Percentiles rank a stretch among this genome's conserved stretches.
Conservation (phyloP, 2,797 vertebrate genomes). For the Pipistrellus pygmaeus region DNA sequence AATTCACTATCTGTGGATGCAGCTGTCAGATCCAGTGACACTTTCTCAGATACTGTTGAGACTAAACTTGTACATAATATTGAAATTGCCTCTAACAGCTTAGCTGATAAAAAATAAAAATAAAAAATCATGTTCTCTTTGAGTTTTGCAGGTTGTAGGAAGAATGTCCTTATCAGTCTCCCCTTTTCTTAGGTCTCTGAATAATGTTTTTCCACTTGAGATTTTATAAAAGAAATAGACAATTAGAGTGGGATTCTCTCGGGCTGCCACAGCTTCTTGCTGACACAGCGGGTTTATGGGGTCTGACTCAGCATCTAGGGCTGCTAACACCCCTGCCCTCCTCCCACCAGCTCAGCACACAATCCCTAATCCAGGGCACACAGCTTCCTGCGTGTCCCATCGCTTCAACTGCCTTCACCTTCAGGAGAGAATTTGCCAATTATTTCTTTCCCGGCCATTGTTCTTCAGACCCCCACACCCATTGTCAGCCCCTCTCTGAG, state of each 20-base stretch:
- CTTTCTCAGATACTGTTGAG: neutral
- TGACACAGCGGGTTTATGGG: neutral
- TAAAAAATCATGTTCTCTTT: neutral
- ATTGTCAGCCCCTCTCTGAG: neutral
- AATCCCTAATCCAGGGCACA: neutral
- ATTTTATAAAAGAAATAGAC: slow-evolving; percentile 33
- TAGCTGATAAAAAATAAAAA: neutral
- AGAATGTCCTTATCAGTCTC: neutral
- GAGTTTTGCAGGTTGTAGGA: neutral
- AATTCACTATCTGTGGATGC: neutral
- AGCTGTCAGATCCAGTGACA: neutral
- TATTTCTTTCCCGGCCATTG: neutral
- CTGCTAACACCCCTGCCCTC: too few species aligned
- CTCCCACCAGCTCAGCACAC: neutral
- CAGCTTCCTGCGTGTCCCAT: neutral
- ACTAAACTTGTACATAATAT: neutral
- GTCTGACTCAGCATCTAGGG: neutral
- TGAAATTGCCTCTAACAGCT: neutral
- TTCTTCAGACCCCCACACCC: neutral
- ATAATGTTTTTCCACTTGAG: neutral
- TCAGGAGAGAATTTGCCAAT: neutral
- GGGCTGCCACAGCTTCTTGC: neutral
- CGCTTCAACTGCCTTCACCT: neutral
- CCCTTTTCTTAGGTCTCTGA: neutral
- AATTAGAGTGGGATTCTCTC: slow-evolving; percentile 4